Conservation (phyloP, 2,113 vertebrate genomes). For the Cygnus buccinator region DNA sequence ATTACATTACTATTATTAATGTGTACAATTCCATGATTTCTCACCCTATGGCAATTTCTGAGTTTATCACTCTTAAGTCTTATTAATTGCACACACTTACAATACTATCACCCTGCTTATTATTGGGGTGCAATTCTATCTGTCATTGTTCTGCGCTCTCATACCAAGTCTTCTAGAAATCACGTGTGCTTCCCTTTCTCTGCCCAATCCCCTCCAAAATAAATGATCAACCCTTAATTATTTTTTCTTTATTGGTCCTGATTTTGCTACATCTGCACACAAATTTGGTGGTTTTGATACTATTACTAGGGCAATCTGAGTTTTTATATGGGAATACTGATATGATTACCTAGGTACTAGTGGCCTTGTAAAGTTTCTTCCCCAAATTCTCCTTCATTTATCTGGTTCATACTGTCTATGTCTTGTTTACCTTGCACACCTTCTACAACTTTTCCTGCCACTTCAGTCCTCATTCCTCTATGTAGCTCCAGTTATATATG, state of each 20-base stretch:
- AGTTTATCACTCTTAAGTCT: not conserved
- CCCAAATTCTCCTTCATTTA: not conserved
- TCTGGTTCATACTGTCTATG: not conserved
- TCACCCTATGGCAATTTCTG: not conserved
- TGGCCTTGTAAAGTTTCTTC: not conserved
- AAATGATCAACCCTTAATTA: not conserved
- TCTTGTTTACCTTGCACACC: not conserved
- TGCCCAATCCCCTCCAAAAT: not conserved
- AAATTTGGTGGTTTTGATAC: not conserved
- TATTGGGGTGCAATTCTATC: not conserved
- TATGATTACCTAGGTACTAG: not conserved
- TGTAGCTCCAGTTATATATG: not conserved
- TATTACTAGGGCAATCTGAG: not conserved
- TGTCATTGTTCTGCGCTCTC: accelerated
- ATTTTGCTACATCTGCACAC: not conserved
- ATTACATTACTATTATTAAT: not conserved
- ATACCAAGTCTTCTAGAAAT: not conserved
- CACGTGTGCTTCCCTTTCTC: not conserved
- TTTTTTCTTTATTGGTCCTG: not conserved
- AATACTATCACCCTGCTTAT: not conserved
- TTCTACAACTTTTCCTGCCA: not conserved
- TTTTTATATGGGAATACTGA: not conserved
- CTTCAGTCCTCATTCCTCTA: not conserved
- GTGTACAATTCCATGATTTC: not conserved
- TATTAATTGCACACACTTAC: not conserved